Percentiles rank a stretch among this genome's conserved stretches.
phyloP scores from a whole-genome alignment of 23 tunicate genomes.

The Halocynthia roretzi region DNA sequence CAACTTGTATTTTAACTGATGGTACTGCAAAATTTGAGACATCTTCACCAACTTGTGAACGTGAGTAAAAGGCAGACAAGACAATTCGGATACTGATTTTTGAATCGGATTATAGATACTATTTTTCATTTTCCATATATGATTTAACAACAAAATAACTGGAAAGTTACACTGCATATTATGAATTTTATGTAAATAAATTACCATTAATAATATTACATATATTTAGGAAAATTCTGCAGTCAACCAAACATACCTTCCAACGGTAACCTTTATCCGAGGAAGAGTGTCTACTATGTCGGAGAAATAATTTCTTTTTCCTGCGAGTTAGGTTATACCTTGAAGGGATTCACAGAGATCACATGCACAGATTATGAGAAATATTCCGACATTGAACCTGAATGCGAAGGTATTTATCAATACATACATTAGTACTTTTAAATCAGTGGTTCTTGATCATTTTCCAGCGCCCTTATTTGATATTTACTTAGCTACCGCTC shows the following conservation, averaged over 20 bases:
- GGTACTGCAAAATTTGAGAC: neutral
- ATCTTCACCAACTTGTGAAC: constrained; percentile 23
- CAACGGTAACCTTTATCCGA: constrained; percentile 8
- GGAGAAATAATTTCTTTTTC: constrained; percentile 15
- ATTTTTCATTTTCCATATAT: too few relatives aligned
- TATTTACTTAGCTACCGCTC: too few relatives aligned
- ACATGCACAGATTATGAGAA: constrained; percentile 7
- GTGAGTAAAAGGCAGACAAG: neutral
- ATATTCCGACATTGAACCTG: constrained; percentile 27
- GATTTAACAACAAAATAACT: neutral
- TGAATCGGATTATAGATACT: too few relatives aligned
- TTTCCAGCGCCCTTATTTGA: too few relatives aligned
- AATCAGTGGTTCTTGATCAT: too few relatives aligned
- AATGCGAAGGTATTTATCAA: constrained; percentile 19
- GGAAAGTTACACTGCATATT: neutral
- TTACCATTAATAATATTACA: neutral
- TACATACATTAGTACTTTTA: too few relatives aligned
- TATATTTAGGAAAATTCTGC: constrained; percentile 20
- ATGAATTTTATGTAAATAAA: neutral
- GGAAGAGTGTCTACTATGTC: neutral
- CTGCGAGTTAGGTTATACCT: constrained; percentile 12
- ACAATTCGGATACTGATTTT: too few relatives aligned
- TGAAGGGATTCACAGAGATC: constrained; percentile 4
- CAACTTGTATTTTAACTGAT: constrained; percentile 8
- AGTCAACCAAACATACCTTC: constrained; percentile 1